These are phyloP conservation scores for Danio jaintianensis DNA, from an alignment of 2,797 vertebrate species.

Conservation along the genomic window DNA sequence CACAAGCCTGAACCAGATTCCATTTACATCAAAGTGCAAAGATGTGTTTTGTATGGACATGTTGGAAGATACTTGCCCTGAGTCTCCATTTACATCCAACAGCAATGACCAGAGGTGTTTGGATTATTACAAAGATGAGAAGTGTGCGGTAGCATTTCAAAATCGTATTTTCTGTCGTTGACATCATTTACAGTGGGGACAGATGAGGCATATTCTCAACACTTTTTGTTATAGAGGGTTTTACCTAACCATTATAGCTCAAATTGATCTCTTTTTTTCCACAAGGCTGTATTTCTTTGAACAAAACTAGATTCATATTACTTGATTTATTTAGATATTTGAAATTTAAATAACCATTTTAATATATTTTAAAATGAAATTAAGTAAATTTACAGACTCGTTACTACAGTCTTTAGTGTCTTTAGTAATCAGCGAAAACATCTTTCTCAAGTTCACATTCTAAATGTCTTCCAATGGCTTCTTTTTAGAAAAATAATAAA, in stretches of 20 bases:
- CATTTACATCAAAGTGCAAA: not conserved
- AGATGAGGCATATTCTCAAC: not conserved
- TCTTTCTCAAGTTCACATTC: not conserved
- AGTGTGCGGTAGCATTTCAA: not conserved
- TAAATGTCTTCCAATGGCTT: not conserved
- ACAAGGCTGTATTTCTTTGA: too few relatives aligned
- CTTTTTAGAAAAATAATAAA: not conserved
- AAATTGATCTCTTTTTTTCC: too few relatives aligned
- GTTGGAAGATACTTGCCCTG: not conserved
- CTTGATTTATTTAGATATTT: too few relatives aligned
- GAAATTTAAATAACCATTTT: too few relatives aligned
- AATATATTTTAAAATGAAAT: too few relatives aligned
- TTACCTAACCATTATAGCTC: not conserved
- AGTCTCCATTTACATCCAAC: not conserved
- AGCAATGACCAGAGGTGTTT: not conserved
- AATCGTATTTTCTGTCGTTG: not conserved
- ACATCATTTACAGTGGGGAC: not conserved
- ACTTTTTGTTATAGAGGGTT: not conserved
- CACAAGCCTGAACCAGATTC: not conserved
- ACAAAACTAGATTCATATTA: too few relatives aligned
- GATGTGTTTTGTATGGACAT: not conserved
- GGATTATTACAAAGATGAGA: not conserved
- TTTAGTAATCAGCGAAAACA: not conserved
- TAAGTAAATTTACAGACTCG: too few relatives aligned
- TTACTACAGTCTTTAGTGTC: too few relatives aligned